phyloP scores from a whole-genome alignment of 2,888 invertebrate species.

The Exephanes ischioxanthus region DNA sequence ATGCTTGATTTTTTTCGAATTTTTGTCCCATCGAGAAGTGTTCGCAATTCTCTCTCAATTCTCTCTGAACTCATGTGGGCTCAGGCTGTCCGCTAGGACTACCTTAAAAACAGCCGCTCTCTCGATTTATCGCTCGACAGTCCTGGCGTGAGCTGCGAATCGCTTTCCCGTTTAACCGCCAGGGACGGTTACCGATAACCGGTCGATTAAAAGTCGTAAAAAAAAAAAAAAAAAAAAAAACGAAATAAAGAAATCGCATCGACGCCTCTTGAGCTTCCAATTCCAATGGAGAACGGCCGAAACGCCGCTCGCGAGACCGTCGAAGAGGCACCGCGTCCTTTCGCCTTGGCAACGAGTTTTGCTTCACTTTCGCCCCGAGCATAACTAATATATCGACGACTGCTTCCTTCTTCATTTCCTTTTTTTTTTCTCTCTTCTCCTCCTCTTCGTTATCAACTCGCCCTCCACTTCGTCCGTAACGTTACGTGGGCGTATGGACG shows the following conservation, averaged over 20 bases:
- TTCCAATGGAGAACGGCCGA: conserved; percentile 9
- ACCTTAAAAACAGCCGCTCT: neutral
- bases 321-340: conserved; percentile 76
- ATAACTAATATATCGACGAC: conserved; percentile 79
- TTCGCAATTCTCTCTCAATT: no score
- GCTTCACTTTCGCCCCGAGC: conserved; percentile 71
- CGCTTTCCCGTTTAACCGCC: conserved; percentile 40
- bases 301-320: conserved; percentile 48
- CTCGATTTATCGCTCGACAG: conserved; percentile 48
- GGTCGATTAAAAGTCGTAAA: neutral
- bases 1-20: no score
- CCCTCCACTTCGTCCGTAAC: conserved; percentile 51
- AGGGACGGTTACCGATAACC: conserved; percentile 18
- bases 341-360: conserved; percentile 72
- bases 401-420: conserved; percentile 7
- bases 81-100: no score
- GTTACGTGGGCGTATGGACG: conserved; percentile 63
- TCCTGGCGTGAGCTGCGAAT: neutral
- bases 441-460: conserved; percentile 35
- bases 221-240: conserved; percentile 9
- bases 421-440: conserved; percentile 24
- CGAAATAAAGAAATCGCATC: conserved; percentile 1
- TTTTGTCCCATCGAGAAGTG: no score
- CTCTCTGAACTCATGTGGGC: no score
- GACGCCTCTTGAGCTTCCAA: conserved; percentile 48